Conservation (phyloP, 2,113 vertebrate species). For the Arothron firmamentum region DNA sequence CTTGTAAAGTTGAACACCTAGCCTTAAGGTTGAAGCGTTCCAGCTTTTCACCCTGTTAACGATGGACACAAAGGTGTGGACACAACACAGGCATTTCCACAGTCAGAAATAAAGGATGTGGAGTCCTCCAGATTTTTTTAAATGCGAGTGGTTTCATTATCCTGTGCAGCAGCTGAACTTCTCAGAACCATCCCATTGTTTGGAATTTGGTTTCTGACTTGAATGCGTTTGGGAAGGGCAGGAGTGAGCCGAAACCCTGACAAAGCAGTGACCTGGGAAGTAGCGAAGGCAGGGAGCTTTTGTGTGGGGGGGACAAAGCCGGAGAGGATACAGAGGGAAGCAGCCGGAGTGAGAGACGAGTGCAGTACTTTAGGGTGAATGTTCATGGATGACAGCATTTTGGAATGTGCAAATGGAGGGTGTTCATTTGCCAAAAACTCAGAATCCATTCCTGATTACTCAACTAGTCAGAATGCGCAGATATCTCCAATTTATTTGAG, state of each 20-base stretch:
- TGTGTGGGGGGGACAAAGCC: constrained; percentile 73
- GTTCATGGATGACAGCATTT: constrained; percentile 77
- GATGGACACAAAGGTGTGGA: neutral
- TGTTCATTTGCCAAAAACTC: constrained; percentile 76
- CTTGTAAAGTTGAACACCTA: too few species aligned
- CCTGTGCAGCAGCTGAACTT: constrained; percentile 20
- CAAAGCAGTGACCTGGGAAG: constrained; percentile 79
- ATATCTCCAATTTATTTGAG: constrained; percentile 19
- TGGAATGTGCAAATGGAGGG: constrained; percentile 76
- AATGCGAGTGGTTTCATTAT: neutral
- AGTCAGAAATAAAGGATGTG: neutral
- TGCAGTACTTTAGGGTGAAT: constrained; percentile 75
- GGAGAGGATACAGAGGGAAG: constrained; percentile 56
- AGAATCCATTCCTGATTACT: constrained; percentile 46
- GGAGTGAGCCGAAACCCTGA: constrained; percentile 64
- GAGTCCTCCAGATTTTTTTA: neutral
- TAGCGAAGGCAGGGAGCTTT: constrained; percentile 77
- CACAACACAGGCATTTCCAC: neutral
- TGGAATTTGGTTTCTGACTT: constrained; percentile 53
- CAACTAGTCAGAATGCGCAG: constrained; percentile 61
- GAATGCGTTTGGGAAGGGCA: constrained; percentile 51
- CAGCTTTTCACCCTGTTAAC: neutral
- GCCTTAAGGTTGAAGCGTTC: too few species aligned
- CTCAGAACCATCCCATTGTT: constrained; percentile 6
- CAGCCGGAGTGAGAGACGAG: constrained; percentile 63